These are phyloP conservation scores for Calyptomena viridis DNA, from an alignment of 2,113 vertebrate genomes.

Conservation along the genomic window DNA sequence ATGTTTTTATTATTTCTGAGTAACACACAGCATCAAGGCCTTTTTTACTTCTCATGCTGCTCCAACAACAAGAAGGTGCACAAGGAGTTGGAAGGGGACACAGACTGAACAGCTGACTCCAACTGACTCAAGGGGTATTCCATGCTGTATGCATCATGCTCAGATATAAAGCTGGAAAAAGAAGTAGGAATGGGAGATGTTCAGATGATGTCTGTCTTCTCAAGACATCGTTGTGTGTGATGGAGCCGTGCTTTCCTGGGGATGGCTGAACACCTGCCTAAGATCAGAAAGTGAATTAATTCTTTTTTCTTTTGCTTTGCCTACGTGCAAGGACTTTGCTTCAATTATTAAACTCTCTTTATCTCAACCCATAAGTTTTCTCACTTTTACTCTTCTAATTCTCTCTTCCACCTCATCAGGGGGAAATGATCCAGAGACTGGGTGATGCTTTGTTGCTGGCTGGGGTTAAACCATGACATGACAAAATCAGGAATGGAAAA, in stretches of 20 bases:
- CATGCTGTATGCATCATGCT: background rate
- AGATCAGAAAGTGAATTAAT: background rate
- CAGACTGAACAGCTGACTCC: background rate
- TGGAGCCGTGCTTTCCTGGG: background rate
- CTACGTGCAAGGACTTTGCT: background rate
- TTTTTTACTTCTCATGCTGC: background rate
- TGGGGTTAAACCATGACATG: background rate
- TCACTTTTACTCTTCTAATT: too few species aligned
- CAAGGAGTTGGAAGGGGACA: background rate
- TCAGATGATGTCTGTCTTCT: background rate
- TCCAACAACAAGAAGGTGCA: accelerated
- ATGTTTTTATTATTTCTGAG: background rate
- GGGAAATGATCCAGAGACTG: too few species aligned
- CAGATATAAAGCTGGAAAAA: background rate
- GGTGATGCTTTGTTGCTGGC: background rate
- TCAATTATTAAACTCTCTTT: background rate
- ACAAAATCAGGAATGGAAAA: background rate
- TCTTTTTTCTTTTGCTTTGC: background rate
- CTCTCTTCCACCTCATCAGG: too few species aligned
- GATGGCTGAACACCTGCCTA: background rate
- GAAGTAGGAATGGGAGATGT: accelerated
- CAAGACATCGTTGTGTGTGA: accelerated
- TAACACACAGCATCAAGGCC: background rate
- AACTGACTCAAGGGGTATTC: background rate
- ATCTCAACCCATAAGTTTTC: background rate